phyloP scores from a whole-genome alignment of 64 coral and sea anemone genomes.

The Pachyseris speciosa region DNA sequence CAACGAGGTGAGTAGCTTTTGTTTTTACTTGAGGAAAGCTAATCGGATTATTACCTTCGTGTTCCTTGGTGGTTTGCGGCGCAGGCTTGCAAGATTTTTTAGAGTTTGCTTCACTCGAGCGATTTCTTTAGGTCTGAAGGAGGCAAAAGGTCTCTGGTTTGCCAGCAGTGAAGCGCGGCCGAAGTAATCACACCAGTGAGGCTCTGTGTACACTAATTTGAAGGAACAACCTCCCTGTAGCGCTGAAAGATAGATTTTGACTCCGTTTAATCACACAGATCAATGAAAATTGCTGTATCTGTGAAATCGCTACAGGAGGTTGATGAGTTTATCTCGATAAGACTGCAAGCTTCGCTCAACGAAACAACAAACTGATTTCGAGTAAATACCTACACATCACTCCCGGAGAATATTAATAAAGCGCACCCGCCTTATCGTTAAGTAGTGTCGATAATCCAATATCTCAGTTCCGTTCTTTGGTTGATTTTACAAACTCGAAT shows the following conservation, averaged over 20 bases:
- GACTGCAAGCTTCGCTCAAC: slow-evolving; percentile 71
- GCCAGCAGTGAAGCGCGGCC: slow-evolving; percentile 28
- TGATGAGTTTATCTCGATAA: slow-evolving; percentile 99
- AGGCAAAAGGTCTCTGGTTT: slow-evolving; percentile 25
- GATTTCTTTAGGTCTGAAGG: background rate
- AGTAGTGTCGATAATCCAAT: slow-evolving; percentile 97
- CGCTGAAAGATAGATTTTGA: slow-evolving; percentile 88
- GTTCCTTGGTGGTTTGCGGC: slow-evolving; percentile 23
- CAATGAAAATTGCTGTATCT: slow-evolving; percentile 97
- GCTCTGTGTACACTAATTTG: slow-evolving; percentile 64
- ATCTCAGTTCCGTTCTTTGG: slow-evolving; percentile 77
- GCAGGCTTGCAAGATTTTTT: background rate
- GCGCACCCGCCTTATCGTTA: slow-evolving; percentile 84
- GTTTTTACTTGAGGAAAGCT: slow-evolving; percentile 71
- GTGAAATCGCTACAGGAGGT: slow-evolving; percentile 75
- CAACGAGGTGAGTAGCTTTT: slow-evolving; percentile 82
- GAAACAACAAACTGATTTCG: slow-evolving; percentile 91
- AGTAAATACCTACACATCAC: slow-evolving; percentile 97
- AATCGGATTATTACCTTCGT: slow-evolving; percentile 72
- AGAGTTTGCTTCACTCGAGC: slow-evolving; percentile 24
- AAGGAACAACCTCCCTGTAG: slow-evolving; percentile 70
- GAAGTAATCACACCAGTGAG: slow-evolving; percentile 58
- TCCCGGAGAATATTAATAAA: slow-evolving; percentile 78
- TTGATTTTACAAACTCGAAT: slow-evolving; percentile 55
- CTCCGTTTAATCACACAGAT: slow-evolving; percentile 93